These are phyloP conservation scores for Antechinus stuartii DNA, from an alignment of 2,113 vertebrate species.

Conservation along the genomic window DNA sequence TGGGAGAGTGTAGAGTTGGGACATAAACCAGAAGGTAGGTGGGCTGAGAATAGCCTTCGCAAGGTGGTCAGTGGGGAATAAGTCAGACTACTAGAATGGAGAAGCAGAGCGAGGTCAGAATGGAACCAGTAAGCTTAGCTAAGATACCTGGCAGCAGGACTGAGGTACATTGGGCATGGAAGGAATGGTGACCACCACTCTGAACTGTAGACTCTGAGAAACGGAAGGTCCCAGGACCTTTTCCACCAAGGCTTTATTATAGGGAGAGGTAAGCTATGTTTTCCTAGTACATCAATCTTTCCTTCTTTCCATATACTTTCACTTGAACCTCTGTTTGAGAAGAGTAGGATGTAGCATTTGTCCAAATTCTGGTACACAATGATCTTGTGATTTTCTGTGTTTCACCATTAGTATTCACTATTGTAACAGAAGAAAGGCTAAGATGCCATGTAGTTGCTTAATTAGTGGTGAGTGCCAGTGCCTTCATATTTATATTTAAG, in stretches of 20 bases:
- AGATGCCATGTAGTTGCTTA: conserved; percentile 42
- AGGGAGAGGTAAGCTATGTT: background rate
- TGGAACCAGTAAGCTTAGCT: background rate
- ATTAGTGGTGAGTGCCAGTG: background rate
- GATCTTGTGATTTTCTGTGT: background rate
- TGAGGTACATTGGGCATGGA: background rate
- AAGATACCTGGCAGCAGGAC: background rate
- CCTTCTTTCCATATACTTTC: background rate
- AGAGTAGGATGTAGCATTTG: background rate
- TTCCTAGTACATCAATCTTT: background rate
- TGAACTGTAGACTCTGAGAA: background rate
- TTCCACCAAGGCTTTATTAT: background rate
- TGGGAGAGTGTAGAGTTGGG: background rate
- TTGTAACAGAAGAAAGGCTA: conserved; percentile 33
- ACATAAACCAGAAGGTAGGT: background rate
- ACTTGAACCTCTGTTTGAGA: background rate
- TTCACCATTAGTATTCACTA: conserved; percentile 37
- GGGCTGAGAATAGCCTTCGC: background rate
- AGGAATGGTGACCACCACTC: background rate
- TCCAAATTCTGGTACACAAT: conserved; percentile 17
- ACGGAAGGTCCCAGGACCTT: background rate
- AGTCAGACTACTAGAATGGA: background rate
- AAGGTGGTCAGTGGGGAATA: background rate
- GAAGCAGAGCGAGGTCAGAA: background rate
- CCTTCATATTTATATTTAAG: conserved; percentile 28